Percentiles rank a stretch among this genome's conserved stretches.
Evolutionary conservation across 2,113 vertebrate species (phyloP).

Genomic region (Carollia perspicillata): DNA sequence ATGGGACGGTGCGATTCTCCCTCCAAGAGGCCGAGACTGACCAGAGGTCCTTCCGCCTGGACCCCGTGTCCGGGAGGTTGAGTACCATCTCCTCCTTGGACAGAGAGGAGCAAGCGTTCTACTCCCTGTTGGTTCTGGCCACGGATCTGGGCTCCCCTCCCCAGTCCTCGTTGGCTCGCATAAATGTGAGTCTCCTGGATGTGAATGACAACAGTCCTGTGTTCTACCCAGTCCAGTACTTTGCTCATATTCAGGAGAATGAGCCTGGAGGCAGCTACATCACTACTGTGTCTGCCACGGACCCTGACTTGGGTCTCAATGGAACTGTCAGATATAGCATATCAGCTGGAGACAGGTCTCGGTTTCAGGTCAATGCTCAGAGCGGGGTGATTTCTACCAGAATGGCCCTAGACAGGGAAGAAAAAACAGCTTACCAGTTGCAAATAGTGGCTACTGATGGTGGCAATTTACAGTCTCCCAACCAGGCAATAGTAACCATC

Average conservation of each 20-base stretch:
- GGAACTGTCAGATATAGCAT: conserved; percentile 94
- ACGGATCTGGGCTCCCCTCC: conserved; percentile 90
- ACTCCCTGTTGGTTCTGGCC: conserved; percentile 88
- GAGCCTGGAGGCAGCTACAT: conserved; percentile 92
- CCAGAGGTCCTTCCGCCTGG: conserved; percentile 88
- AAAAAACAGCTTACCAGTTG: conserved; percentile 94
- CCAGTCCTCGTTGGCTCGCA: conserved; percentile 84
- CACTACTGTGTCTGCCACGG: conserved; percentile 90
- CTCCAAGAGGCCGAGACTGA: conserved; percentile 87
- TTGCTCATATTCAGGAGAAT: conserved; percentile 95
- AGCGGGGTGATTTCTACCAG: conserved; percentile 92
- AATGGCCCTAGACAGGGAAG: conserved; percentile 93
- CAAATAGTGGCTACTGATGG: conserved; percentile 93
- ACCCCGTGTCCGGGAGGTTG: conserved; percentile 87
- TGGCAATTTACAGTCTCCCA: conserved; percentile 89
- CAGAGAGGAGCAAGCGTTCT: conserved; percentile 89
- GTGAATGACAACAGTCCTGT: conserved; percentile 96
- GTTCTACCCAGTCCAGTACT: conserved; percentile 97
- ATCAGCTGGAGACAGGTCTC: conserved; percentile 90
- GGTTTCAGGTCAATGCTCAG: conserved; percentile 91
- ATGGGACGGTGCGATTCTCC: conserved; percentile 93
- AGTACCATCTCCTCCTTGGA: conserved; percentile 89
- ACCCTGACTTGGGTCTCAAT: conserved; percentile 92
- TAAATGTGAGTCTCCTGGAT: conserved; percentile 92
- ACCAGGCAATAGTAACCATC: conserved; percentile 93